Evolutionary conservation across 2,888 invertebrate species (phyloP).

Genomic region (Patella caerulea): DNA sequence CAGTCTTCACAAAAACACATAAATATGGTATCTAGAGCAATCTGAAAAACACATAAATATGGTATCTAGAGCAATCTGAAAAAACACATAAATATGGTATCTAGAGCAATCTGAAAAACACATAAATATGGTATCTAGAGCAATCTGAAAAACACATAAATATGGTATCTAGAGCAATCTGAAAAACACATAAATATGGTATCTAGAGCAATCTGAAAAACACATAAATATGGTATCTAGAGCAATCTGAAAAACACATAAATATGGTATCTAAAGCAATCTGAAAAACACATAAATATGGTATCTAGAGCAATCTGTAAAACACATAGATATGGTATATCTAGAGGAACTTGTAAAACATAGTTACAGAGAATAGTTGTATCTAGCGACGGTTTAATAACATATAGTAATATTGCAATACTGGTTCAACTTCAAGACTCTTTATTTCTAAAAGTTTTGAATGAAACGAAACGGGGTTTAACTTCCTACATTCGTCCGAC

Average conservation of each 20-base stretch:
- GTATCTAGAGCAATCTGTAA: slow-evolving; percentile 93
- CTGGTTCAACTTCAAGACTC: too few species aligned
- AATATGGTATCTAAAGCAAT: too few species aligned
- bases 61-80: slow-evolving; percentile 63
- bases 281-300: slow-evolving; percentile 86
- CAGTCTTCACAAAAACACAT: slow-evolving; percentile 93
- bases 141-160: slow-evolving; percentile 74
- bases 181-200: slow-evolving; percentile 90
- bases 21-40: slow-evolving; percentile 92
- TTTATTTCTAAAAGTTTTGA: too few species aligned
- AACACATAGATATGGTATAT: not conserved
- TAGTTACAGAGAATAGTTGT: not conserved
- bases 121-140: too few species aligned
- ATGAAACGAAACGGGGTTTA: too few species aligned
- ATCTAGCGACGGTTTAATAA: too few species aligned
- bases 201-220: slow-evolving; percentile 93
- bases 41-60: slow-evolving; percentile 75
- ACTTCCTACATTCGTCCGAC: too few species aligned
- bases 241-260: slow-evolving; percentile 81
- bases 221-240: slow-evolving; percentile 93
- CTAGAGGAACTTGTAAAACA: slow-evolving; percentile 74
- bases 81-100: slow-evolving; percentile 93
- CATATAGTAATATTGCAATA: too few species aligned
- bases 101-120: slow-evolving; percentile 86
- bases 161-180: too few species aligned